Conservation (phyloP, 2,888 invertebrate species). For the Tillus elongatus region DNA sequence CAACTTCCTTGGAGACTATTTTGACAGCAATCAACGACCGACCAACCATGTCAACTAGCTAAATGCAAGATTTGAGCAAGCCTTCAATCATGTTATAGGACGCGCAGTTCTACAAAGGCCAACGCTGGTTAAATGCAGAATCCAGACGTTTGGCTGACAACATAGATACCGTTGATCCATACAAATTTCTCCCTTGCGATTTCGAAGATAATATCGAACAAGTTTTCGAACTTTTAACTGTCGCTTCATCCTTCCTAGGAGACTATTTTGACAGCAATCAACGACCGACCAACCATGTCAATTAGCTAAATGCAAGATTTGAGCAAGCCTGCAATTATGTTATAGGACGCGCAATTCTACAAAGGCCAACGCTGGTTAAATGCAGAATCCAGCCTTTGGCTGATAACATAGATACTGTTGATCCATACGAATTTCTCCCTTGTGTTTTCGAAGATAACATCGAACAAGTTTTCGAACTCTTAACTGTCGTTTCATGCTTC, state of each 20-base stretch:
- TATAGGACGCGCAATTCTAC: slow-evolving; percentile 8
- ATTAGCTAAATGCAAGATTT: too few species aligned
- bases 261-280: background rate
- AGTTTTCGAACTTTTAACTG: slow-evolving; percentile 3
- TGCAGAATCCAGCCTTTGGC: background rate
- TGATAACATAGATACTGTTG: background rate
- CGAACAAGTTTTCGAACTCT: slow-evolving; percentile 6
- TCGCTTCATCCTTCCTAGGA: background rate
- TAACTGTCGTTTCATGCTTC: slow-evolving; percentile 7
- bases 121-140: background rate
- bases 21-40: slow-evolving; percentile 6
- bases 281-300: too few species aligned
- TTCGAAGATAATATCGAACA: slow-evolving; percentile 9
- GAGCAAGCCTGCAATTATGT: slow-evolving; percentile 10
- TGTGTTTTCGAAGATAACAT: slow-evolving; percentile 7
- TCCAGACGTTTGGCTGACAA: background rate
- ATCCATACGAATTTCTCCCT: slow-evolving; percentile 6
- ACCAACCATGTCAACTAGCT: slow-evolving; percentile 9
- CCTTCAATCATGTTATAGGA: slow-evolving; percentile 9
- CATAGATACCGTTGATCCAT: background rate
- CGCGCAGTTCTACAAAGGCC: slow-evolving; percentile 4
- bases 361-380: slow-evolving; percentile 8
- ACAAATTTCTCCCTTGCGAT: slow-evolving; percentile 5
- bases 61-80: slow-evolving; percentile 7
- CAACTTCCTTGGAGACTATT: slow-evolving; percentile 8